Conservation (phyloP, 2,113 vertebrate genomes). For the Porphyrio hochstetteri region DNA sequence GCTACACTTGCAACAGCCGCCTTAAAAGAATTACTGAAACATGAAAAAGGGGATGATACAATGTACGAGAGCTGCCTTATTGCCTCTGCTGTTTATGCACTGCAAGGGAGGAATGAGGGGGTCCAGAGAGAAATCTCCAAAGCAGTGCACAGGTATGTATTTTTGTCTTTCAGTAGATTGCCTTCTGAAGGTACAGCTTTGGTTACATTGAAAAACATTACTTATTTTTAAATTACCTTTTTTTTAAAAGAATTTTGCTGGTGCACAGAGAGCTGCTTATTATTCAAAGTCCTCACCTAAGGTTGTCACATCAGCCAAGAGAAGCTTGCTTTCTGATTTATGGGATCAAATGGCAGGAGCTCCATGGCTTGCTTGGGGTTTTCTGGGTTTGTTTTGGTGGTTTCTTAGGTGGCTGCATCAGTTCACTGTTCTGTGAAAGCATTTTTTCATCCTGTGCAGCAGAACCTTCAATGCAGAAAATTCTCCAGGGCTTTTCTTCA, state of each 20-base stretch:
- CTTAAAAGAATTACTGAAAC: constrained; percentile 89
- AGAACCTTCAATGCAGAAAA: neutral
- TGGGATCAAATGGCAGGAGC: neutral
- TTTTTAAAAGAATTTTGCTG: no score
- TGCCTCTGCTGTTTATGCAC: constrained; percentile 80
- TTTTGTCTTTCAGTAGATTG: neutral
- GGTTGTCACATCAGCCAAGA: neutral
- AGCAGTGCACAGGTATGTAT: constrained; percentile 88
- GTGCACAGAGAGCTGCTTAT: no score
- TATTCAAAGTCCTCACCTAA: neutral
- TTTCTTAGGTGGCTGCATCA: neutral
- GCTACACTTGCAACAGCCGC: constrained; percentile 88
- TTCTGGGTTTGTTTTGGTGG: neutral
- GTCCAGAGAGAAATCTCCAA: constrained; percentile 86
- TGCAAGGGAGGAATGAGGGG: constrained; percentile 82
- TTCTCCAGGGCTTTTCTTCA: neutral
- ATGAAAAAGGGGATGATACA: constrained; percentile 40
- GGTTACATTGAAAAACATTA: neutral
- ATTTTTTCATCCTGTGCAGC: neutral
- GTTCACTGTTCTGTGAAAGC: neutral
- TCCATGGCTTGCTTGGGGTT: neutral
- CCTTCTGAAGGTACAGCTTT: neutral
- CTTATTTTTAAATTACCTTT: no score
- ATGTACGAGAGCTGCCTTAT: constrained; percentile 86
- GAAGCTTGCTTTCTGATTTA: neutral